Base-by-base conservation (phyloP, 2,888 invertebrate species). In the Archips crataeganus region DNA sequence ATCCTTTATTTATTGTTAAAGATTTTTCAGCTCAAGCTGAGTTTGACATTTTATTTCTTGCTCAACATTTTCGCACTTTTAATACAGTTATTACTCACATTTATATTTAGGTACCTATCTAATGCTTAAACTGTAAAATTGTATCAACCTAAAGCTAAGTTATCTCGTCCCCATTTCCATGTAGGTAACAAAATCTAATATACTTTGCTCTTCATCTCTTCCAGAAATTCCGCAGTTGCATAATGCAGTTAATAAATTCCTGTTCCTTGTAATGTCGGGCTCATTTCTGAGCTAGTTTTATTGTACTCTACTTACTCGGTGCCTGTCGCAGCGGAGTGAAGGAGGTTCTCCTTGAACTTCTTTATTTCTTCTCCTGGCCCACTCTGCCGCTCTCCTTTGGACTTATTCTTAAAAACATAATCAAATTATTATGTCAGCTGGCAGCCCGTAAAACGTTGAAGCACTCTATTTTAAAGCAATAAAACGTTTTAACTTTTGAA, bases 271-370 rank as follows among this genome's bases (percentile, higher is more conserved):
- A 70, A 74, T 74, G 66, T 64, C 70, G 32, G 70, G 65, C 62
- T 64, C 69, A 70, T 74, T 66, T 66, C 49, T 49, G 47, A 57
- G 66, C 61, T 70, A 70, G 70, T 66, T 73, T 73, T 60, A 69
- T 76, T 75, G 64, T 71, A 69, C 23, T 74, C 69, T 65, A 90
- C 93, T 92, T 81, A 94, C 93, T 90, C 90, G 42, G 69, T 54
- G 70, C 74, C 88, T 61, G 82, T 76, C 47, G 89, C 77, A 67
- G 90, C 77, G 69, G 90, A 88, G 77, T 91, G 90, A 36, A 93
- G 84, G 15, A 92, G 84, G 77, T 87, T 90, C 77, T 93, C 92
- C 78, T 94, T 94, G 76, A 92, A 92, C 79, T 91, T 90, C 80
- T 89, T 92, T 79, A 93, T 90, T 85, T 94, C 93, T 34, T 91